Evolutionary conservation across 1,140 invertebrate species (phyloP).

Genomic region (Adelges cooleyi): DNA sequence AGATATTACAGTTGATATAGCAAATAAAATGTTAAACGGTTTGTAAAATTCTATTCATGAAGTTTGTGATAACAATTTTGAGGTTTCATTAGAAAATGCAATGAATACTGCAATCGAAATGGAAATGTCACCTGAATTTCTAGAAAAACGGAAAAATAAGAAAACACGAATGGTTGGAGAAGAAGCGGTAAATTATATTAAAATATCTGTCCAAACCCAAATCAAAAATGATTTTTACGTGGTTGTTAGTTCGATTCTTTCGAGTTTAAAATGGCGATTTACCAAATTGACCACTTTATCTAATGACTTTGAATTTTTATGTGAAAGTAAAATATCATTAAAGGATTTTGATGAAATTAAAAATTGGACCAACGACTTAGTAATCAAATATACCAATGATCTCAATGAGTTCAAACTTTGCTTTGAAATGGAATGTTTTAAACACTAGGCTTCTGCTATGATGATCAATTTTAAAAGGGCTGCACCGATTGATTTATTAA

Average conservation of each 20-base stretch:
- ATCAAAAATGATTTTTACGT: background rate
- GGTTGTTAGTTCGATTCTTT: background rate
- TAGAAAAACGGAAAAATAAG: background rate
- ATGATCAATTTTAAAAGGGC: background rate
- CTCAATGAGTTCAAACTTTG: background rate
- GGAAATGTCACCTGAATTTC: background rate
- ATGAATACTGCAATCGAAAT: background rate
- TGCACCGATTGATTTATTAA: background rate
- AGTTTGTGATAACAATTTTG: background rate
- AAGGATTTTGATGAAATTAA: background rate
- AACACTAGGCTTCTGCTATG: background rate
- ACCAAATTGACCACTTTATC: background rate
- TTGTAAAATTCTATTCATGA: too few species aligned
- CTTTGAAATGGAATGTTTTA: constrained; percentile 7
- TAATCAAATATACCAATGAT: background rate
- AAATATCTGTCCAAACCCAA: background rate
- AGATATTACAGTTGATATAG: too few species aligned
- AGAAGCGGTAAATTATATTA: background rate
- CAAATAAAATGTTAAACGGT: too few species aligned
- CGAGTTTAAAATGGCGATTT: background rate
- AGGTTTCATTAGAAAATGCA: background rate
- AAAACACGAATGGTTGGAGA: background rate
- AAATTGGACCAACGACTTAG: background rate
- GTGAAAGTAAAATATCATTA: background rate
- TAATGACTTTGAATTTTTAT: constrained; percentile 4